Base-by-base conservation (phyloP, 2,113 vertebrate species). In the Erinaceus europaeus region DNA sequence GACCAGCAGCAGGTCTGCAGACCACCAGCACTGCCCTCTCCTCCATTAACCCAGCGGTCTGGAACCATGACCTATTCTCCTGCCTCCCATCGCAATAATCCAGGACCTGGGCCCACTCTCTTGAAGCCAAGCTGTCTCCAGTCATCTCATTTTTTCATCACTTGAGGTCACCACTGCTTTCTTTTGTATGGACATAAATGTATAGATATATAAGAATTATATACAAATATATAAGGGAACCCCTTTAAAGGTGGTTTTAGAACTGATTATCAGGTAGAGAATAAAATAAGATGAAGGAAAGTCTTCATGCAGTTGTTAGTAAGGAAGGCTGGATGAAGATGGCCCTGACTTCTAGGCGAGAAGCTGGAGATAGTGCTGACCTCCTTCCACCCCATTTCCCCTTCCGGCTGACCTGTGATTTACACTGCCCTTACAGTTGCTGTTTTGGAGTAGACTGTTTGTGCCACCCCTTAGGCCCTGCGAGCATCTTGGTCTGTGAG, bases 181-280 rank as follows among this genome's bases (percentile, higher is more conserved):
- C 90, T 91, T 95, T 91, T 95, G 94, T 90, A 97, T 18, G 86
- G 65, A 95, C 93, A 93, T 89, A 79, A 75, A 94, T 89, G 92
- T 93, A 93, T 92, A 95, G 93, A 93, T 77, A 95, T 93, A 93
- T 85, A 94, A 93, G 91, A 82, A 96, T 93, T 94, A 67, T 72
- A 94, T 92, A 93, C 94, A n/a, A n/a, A 93, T 82, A 95, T 90
- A 90, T 92, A 88, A 62, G 91, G n/a, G 88, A 93, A 83, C 57
- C 11, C 59, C 91, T 84, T 71, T 90, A 93, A 85, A 93, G 6
- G 50, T 93, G 89, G 88, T 91, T 96, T 95, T 87, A 90, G 95
- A 96, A 55, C 48, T 72, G 25, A 65, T 74, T 82, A 83, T 87
- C 89, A 89, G 90, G 81, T 84, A 94, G 92, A 93, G 74, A 86